These are phyloP conservation scores for Anisognathus igniventris DNA, from an alignment of 2,797 vertebrate genomes.

Conservation along the genomic window DNA sequence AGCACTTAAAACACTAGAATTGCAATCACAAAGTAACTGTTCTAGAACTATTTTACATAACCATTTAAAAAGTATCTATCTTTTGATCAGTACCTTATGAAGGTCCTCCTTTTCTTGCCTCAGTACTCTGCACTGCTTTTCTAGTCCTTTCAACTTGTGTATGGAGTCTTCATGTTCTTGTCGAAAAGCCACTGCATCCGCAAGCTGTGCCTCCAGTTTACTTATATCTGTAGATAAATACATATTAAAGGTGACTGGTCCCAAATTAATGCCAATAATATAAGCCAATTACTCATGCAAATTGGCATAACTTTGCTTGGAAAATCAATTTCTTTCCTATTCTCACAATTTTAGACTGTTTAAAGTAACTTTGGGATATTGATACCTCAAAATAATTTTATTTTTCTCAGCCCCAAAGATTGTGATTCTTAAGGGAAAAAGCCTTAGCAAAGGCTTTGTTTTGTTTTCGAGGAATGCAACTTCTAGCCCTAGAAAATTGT, in stretches of 20 bases:
- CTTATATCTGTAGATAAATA: slow-evolving; percentile 80
- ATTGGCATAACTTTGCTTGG: not conserved
- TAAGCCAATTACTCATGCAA: not conserved
- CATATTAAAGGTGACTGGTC: not conserved
- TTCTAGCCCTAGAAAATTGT: not conserved
- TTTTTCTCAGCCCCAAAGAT: not conserved
- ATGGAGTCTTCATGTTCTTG: slow-evolving; percentile 88
- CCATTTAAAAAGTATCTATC: accelerated
- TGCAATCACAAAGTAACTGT: not conserved
- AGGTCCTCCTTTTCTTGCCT: slow-evolving; percentile 91
- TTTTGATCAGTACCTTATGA: slow-evolving; percentile 82
- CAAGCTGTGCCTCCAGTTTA: slow-evolving; percentile 88
- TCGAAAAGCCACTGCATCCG: slow-evolving; percentile 84
- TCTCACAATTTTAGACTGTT: not conserved
- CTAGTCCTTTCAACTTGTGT: slow-evolving; percentile 85
- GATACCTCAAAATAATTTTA: not conserved
- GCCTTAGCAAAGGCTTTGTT: not conserved
- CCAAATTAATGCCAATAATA: not conserved
- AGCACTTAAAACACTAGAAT: not conserved
- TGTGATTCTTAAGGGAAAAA: not conserved
- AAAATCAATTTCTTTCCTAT: not conserved
- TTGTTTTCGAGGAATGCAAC: not conserved
- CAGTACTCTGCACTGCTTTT: slow-evolving; percentile 86
- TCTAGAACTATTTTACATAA: not conserved
- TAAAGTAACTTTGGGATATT: not conserved